A percentile compares a stretch with the other conserved stretches of the same genome.
Evolutionary conservation across 1,140 invertebrate genomes (phyloP).

Genomic region (Bombus confusus): DNA sequence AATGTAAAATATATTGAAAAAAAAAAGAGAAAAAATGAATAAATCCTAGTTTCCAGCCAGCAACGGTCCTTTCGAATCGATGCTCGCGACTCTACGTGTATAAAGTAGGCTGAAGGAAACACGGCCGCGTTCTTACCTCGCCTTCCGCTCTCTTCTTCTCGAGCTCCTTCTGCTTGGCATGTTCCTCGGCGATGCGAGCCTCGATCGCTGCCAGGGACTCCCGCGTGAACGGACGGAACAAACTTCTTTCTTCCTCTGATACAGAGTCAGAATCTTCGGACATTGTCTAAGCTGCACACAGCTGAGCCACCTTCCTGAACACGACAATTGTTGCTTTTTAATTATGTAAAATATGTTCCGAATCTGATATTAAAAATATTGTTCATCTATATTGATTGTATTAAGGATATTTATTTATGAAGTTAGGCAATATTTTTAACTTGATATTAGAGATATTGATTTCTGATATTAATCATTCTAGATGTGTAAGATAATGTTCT

Average conservation of each 20-base stretch:
- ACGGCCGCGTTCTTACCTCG: slow-evolving; percentile 86
- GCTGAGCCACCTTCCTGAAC: slow-evolving; percentile 81
- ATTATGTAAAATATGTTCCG: neutral
- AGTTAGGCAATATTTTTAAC: too few species aligned
- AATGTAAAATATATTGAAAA: neutral
- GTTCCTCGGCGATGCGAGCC: slow-evolving; percentile 95
- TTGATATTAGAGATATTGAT: too few species aligned
- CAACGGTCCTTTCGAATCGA: slow-evolving; percentile 18
- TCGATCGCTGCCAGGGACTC: slow-evolving; percentile 97
- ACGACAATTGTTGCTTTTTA: slow-evolving; percentile 7
- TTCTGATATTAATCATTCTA: too few species aligned
- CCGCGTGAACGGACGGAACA: slow-evolving; percentile 98
- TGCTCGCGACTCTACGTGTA: neutral
- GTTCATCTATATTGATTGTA: too few species aligned
- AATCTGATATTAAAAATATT: too few species aligned
- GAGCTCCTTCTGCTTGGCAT: slow-evolving; percentile 97
- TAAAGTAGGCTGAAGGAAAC: neutral
- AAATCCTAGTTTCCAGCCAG: neutral
- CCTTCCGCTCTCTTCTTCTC: slow-evolving; percentile 97
- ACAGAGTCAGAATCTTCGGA: slow-evolving; percentile 94
- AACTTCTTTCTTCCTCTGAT: slow-evolving; percentile 95
- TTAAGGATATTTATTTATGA: too few species aligned
- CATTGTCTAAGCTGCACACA: slow-evolving; percentile 86
- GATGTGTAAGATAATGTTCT: too few species aligned
- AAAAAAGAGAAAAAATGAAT: neutral